phyloP scores from a whole-genome alignment of 1,140 invertebrate genomes.

The Ganaspis sp. region DNA sequence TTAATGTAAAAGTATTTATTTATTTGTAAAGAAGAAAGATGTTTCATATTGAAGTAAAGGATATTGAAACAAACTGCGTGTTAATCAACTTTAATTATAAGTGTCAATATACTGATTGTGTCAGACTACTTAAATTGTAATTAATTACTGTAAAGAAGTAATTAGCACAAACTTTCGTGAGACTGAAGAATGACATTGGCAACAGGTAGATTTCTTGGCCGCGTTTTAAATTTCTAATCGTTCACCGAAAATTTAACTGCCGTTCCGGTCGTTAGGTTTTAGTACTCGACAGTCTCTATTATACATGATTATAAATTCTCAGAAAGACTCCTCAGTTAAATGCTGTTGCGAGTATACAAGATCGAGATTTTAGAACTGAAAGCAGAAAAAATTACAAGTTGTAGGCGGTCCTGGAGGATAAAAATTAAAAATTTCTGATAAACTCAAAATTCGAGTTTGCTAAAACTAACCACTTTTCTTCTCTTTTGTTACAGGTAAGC shows the following conservation, averaged over 20 bases:
- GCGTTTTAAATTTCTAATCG: slow-evolving; percentile 16
- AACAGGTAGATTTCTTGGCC: slow-evolving; percentile 2
- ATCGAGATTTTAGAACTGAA: background rate
- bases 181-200: background rate
- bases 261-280: slow-evolving; percentile 28
- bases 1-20: too few species aligned
- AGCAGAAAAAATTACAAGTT: background rate
- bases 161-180: background rate
- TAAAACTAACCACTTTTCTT: slow-evolving; percentile 15
- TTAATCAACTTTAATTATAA: too few species aligned
- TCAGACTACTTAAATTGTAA: too few species aligned
- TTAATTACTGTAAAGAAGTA: background rate
- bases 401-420: background rate
- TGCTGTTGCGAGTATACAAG: background rate
- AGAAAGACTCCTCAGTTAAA: background rate
- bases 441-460: too few species aligned
- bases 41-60: too few species aligned
- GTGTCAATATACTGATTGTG: too few species aligned
- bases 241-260: slow-evolving; percentile 16
- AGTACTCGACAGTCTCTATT: slow-evolving; percentile 12
- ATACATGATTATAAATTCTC: slow-evolving; percentile 21
- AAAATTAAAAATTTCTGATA: background rate
- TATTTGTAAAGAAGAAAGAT: too few species aligned
- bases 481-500: slow-evolving; percentile 53
- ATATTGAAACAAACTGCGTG: too few species aligned